A percentile compares a stretch with the other conserved stretches of the same genome.
phyloP scores from a whole-genome alignment of 2,113 vertebrate species.

The Triplophysa rosa region DNA sequence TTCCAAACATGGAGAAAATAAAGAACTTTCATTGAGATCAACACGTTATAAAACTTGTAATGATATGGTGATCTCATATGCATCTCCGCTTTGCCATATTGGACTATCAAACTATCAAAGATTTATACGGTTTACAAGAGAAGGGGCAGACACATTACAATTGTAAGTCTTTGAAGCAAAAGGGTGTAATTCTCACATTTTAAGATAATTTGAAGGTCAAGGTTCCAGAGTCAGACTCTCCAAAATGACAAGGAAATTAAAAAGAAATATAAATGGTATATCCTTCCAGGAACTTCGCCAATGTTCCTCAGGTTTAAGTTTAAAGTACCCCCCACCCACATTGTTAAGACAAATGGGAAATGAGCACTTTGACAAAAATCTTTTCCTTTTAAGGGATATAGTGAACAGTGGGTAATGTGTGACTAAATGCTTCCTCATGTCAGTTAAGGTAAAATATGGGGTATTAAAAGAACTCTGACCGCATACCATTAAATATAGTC shows the following conservation, averaged over 20 bases:
- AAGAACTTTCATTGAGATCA: slow-evolving; percentile 14
- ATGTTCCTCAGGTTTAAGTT: slow-evolving; percentile 33
- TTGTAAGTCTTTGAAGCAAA: too few relatives aligned
- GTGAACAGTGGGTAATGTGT: slow-evolving; percentile 13
- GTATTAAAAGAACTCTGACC: slow-evolving; percentile 33
- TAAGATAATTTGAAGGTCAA: background rate
- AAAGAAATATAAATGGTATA: slow-evolving; percentile 2
- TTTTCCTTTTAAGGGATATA: slow-evolving; percentile 49
- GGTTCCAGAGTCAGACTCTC: background rate
- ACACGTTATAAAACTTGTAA: slow-evolving; percentile 46
- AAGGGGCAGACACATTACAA: background rate
- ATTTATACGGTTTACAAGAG: background rate
- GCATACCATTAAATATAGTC: background rate
- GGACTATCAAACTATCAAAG: background rate
- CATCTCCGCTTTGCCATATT: background rate
- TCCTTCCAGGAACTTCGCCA: slow-evolving; percentile 19
- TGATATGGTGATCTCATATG: background rate
- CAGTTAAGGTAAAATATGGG: slow-evolving; percentile 21
- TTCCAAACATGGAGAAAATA: background rate
- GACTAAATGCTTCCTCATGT: slow-evolving; percentile 57
- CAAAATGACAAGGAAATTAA: background rate
- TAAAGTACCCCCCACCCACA: slow-evolving; percentile 55
- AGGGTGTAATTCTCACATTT: too few relatives aligned
- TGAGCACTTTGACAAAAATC: slow-evolving; percentile 8
- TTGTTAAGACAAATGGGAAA: slow-evolving; percentile 49